These are phyloP conservation scores for Therioaphis trifolii DNA, from an alignment of 2,888 invertebrate genomes.

Conservation along the genomic window DNA sequence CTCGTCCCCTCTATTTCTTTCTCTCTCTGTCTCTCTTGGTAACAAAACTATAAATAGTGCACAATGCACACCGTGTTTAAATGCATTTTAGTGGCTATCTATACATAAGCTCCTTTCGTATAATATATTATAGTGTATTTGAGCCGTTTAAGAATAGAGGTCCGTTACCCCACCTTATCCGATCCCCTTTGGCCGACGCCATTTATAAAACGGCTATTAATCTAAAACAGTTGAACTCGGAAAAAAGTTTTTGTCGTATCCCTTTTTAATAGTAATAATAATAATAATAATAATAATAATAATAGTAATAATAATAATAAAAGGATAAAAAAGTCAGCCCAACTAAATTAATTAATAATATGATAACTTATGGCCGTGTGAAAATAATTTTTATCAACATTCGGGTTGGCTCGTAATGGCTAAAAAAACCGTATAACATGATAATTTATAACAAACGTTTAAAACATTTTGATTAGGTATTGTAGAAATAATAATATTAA, in stretches of 20 bases:
- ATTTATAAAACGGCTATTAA: slow-evolving; percentile 33
- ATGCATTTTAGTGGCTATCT: neutral
- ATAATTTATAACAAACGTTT: too few species aligned
- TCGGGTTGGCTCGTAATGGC: neutral
- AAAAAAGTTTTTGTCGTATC: slow-evolving; percentile 22
- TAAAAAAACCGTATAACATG: too few species aligned
- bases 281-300: slow-evolving; percentile 3
- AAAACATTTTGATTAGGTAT: too few species aligned
- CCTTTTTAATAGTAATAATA: slow-evolving; percentile 2
- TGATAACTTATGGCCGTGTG: slow-evolving; percentile 21
- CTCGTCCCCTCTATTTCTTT: too few species aligned
- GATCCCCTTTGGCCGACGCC: neutral
- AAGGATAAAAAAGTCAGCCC: neutral
- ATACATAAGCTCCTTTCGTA: neutral
- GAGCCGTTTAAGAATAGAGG: neutral
- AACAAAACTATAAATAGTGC: neutral
- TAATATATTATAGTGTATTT: too few species aligned
- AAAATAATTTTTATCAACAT: slow-evolving; percentile 21
- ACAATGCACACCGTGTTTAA: slow-evolving; percentile 15
- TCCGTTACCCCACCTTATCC: neutral
- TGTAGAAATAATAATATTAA: too few species aligned
- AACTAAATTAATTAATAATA: slow-evolving; percentile 15
- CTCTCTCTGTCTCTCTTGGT: neutral
- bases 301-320: too few species aligned
- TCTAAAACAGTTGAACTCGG: slow-evolving; percentile 31